These are phyloP conservation scores for Falco biarmicus DNA, from an alignment of 2,797 vertebrate species.

Conservation along the genomic window DNA sequence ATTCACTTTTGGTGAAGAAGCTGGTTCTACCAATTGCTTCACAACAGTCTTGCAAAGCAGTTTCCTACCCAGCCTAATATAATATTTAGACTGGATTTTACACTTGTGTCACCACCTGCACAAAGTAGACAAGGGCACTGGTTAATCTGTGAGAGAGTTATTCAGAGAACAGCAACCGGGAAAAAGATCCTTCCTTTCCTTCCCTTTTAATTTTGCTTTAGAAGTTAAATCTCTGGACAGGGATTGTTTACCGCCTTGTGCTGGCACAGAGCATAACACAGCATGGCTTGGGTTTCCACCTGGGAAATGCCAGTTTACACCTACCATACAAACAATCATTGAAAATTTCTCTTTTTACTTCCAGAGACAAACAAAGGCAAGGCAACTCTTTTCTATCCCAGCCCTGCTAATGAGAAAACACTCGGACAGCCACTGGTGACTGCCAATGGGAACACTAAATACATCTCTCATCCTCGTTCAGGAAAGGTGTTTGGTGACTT, in stretches of 20 bases:
- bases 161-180: not conserved
- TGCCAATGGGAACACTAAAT: not conserved
- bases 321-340: not conserved
- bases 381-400: not conserved
- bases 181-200: not conserved
- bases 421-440: not conserved
- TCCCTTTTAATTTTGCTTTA: not conserved
- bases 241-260: too few relatives aligned
- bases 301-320: not conserved
- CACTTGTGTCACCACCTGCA: not conserved
- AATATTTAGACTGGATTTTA: not conserved
- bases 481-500: not conserved
- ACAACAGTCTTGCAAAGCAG: not conserved
- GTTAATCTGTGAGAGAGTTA: not conserved
- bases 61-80: not conserved
- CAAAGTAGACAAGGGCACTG: accelerated
- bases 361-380: not conserved
- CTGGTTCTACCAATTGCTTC: not conserved
- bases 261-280: not conserved
- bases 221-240: not conserved
- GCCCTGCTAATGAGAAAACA: not conserved
- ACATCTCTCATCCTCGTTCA: not conserved
- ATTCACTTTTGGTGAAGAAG: not conserved
- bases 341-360: not conserved
- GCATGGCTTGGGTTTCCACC: not conserved